phyloP scores from a whole-genome alignment of 2,888 invertebrate genomes.

The Lasius platythorax region DNA sequence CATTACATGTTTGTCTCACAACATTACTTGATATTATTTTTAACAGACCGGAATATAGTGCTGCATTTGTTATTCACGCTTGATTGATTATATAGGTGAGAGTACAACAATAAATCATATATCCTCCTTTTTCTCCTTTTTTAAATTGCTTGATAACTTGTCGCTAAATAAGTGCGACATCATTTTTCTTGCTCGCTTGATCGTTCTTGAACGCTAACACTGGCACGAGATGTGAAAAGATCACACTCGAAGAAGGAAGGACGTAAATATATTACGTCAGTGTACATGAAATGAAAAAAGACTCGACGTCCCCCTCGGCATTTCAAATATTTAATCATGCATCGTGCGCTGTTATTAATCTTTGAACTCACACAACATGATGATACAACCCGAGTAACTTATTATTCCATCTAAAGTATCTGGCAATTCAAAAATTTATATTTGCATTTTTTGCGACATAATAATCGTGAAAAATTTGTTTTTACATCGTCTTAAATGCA shows the following conservation, averaged over 20 bases:
- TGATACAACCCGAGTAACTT: neutral
- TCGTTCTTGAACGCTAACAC: neutral
- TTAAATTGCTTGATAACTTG: conserved; percentile 13
- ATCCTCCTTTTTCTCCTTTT: neutral
- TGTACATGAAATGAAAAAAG: neutral
- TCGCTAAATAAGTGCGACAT: conserved; percentile 32
- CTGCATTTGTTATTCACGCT: neutral
- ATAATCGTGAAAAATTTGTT: neutral
- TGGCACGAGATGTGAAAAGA: neutral
- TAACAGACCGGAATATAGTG: neutral
- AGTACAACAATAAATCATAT: conserved; percentile 13
- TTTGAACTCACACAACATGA: neutral
- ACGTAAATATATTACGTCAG: neutral
- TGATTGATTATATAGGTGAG: conserved; percentile 30
- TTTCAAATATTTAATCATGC: conserved; percentile 13
- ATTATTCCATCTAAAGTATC: neutral
- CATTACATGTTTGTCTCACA: neutral
- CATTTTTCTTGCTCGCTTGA: conserved; percentile 11
- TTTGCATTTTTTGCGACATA: neutral
- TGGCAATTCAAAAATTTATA: neutral
- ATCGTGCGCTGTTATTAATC: conserved; percentile 21
- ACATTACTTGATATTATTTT: neutral
- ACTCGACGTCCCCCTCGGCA: neutral
- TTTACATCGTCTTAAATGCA: neutral
- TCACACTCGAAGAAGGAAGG: neutral